These are phyloP conservation scores for Selenia dentaria DNA, from an alignment of 2,888 invertebrate species.

Conservation along the genomic window DNA sequence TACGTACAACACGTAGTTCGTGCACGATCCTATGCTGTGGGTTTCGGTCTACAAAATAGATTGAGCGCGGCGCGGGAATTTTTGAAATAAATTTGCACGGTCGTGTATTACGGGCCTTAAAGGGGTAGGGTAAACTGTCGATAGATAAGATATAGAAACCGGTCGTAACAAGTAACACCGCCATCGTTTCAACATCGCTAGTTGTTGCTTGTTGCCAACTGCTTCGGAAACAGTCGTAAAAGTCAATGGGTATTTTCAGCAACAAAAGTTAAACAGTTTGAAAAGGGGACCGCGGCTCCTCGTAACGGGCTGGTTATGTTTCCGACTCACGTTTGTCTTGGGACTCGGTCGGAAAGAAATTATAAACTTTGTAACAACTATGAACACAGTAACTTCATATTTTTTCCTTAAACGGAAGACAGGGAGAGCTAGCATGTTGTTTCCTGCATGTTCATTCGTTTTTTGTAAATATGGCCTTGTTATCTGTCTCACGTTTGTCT, in stretches of 20 bases:
- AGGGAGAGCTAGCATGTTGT: no score
- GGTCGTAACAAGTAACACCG: constrained; percentile 1
- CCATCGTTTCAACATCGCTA: constrained; percentile 16
- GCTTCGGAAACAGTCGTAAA: constrained; percentile 31
- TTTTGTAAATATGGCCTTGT: no score
- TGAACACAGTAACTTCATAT: not conserved
- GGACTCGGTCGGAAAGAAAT: constrained; percentile 17
- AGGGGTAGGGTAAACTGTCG: no score
- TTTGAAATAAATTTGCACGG: no score
- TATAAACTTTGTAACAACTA: constrained; percentile 11
- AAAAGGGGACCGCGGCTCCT: constrained; percentile 26
- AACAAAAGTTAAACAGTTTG: constrained; percentile 35
- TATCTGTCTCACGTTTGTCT: constrained; percentile 29
- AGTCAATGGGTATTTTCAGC: constrained; percentile 33
- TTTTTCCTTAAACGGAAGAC: not conserved
- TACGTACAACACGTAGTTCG: no score
- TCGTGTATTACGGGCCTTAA: no score
- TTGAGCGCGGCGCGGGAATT: no score
- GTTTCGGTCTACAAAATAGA: no score
- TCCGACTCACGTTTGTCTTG: constrained; percentile 28
- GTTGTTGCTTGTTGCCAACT: constrained; percentile 17
- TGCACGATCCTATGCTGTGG: no score
- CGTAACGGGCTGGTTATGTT: constrained; percentile 28
- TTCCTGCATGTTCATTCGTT: no score
- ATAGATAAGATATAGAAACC: no score